Percentiles rank a stretch among this genome's conserved stretches.
Conservation (phyloP, 2,797 vertebrate species). For the Diceros bicornis region DNA sequence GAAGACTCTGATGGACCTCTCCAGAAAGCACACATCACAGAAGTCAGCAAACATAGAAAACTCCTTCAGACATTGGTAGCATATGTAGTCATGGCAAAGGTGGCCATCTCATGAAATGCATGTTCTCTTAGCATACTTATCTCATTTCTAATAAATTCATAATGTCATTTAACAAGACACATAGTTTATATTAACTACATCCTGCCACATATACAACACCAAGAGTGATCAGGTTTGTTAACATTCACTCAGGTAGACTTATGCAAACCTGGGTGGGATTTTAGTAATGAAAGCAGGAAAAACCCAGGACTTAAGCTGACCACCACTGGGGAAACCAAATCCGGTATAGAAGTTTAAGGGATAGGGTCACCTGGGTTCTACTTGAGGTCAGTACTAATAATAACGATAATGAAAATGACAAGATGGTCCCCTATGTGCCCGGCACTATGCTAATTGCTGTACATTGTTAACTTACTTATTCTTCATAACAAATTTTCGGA, state of each 20-base stretch:
- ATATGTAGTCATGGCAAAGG: background rate
- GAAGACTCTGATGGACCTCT: background rate
- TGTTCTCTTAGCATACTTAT: background rate
- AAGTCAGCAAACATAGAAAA: background rate
- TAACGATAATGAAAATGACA: background rate
- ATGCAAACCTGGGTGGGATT: background rate
- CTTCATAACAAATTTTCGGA: background rate
- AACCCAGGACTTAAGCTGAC: background rate
- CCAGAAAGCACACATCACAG: background rate
- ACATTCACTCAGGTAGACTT: background rate
- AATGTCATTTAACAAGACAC: background rate
- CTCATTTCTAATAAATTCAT: background rate
- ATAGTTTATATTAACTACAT: background rate
- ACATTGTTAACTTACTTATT: background rate
- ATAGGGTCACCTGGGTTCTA: background rate
- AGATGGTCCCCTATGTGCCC: background rate
- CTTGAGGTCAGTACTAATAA: background rate
- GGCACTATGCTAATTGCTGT: background rate
- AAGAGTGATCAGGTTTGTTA: background rate
- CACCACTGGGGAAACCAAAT: background rate
- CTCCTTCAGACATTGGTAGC: background rate
- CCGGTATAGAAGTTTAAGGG: background rate
- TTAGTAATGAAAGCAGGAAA: background rate
- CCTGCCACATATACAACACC: background rate
- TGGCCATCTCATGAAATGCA: accelerated